A percentile compares a stretch with the other conserved stretches of the same genome.
phyloP scores from a whole-genome alignment of 2,888 invertebrate genomes.

The Scaptomyza tumidula region DNA sequence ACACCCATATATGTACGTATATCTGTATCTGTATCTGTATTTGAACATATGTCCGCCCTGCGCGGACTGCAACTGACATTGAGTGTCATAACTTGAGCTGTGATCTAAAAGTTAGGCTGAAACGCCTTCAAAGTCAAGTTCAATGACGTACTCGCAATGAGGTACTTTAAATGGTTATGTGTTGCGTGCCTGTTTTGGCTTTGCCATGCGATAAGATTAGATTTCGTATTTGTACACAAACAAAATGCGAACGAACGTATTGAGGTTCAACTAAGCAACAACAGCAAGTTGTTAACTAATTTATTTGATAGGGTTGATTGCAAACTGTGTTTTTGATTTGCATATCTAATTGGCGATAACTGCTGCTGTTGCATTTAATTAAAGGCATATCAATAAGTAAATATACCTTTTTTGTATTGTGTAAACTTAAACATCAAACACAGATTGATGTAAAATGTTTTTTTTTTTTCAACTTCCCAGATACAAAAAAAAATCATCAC shows the following conservation, averaged over 20 bases:
- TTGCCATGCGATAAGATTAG: constrained; percentile 64
- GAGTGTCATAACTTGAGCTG: constrained; percentile 62
- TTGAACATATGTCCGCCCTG: constrained; percentile 52
- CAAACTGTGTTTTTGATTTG: constrained; percentile 64
- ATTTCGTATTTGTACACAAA: constrained; percentile 37
- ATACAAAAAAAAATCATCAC: not conserved
- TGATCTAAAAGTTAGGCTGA: constrained; percentile 57
- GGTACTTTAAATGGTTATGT: constrained; percentile 58
- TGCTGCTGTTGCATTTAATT: constrained; percentile 57
- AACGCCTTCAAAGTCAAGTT: constrained; percentile 80
- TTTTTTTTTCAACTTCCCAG: too few relatives aligned
- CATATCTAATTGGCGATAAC: constrained; percentile 73
- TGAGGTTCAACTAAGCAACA: constrained; percentile 24
- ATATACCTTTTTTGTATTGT: constrained; percentile 21
- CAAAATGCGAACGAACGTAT: constrained; percentile 29
- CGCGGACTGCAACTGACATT: constrained; percentile 54
- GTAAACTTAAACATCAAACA: constrained; percentile 20
- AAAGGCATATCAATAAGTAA: constrained; percentile 15
- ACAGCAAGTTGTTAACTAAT: constrained; percentile 65
- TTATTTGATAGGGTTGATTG: constrained; percentile 70
- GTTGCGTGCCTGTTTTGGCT: constrained; percentile 39
- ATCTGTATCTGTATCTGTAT: constrained; percentile 25
- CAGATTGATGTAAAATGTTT: too few relatives aligned
- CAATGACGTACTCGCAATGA: constrained; percentile 68
- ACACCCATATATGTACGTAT: constrained; percentile 2